A percentile compares a stretch with the other conserved stretches of the same genome.
Conservation (phyloP, 2,888 invertebrate genomes). For the Stenchaetothrips biformis region DNA sequence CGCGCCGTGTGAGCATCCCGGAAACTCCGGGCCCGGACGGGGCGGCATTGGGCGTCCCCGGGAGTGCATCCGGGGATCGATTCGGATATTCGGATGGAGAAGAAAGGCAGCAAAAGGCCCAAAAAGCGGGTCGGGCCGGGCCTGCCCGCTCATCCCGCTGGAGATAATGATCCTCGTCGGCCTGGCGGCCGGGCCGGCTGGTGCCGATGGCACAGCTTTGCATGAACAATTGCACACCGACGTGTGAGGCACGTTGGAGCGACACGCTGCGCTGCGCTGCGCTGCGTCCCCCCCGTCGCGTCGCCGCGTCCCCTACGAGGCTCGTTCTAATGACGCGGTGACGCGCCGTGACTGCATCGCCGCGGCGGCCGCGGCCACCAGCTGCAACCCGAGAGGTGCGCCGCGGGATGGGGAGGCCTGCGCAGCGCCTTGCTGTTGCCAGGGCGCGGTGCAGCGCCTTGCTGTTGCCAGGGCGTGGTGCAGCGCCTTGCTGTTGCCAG, state of each 20-base stretch:
- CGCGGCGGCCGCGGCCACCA: too few relatives aligned
- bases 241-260: neutral
- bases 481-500: too few relatives aligned
- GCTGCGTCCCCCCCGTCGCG: neutral
- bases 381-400: too few relatives aligned
- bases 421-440: too few relatives aligned
- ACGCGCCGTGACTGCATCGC: neutral
- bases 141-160: neutral
- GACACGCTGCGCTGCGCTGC: neutral
- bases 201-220: neutral
- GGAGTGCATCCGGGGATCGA: slow-evolving; percentile 15
- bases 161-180: neutral
- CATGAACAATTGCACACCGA: slow-evolving; percentile 1
- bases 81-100: neutral
- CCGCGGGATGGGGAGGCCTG: too few relatives aligned
- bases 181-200: neutral
- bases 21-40: neutral
- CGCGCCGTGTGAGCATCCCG: neutral
- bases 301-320: neutral
- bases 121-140: neutral
- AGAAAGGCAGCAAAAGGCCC: neutral
- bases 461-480: too few relatives aligned
- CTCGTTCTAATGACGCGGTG: neutral
- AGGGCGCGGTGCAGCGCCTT: too few relatives aligned
- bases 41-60: neutral